Conservation (phyloP, 2,888 invertebrate species). For the Cinara cedri region DNA sequence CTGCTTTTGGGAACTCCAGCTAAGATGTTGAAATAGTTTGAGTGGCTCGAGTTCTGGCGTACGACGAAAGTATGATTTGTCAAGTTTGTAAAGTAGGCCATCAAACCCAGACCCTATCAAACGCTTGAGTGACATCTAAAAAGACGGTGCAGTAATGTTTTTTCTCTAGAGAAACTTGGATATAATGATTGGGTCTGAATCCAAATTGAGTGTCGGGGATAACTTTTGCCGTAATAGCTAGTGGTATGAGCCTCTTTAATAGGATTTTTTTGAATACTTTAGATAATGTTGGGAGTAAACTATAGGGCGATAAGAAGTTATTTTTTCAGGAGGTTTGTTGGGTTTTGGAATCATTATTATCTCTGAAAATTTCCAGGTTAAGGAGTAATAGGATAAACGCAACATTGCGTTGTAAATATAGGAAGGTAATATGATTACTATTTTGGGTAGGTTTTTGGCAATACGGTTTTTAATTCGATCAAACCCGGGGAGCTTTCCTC, state of each 20-base stretch:
- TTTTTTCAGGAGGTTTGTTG: conserved; percentile 1
- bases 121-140: too few species aligned
- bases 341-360: neutral
- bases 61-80: too few species aligned
- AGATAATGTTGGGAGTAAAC: neutral
- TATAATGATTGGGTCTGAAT: too few species aligned
- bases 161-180: too few species aligned
- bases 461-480: neutral
- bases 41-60: too few species aligned
- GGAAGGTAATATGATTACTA: neutral
- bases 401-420: conserved; percentile 10
- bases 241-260: neutral
- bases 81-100: too few species aligned
- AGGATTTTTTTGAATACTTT: conserved; percentile 4
- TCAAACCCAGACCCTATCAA: too few species aligned
- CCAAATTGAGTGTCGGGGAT: conserved; percentile 29
- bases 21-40: conserved; percentile 20
- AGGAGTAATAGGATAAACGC: too few species aligned
- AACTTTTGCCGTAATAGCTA: conserved; percentile 19
- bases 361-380: conserved; percentile 6
- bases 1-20: neutral
- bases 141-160: too few species aligned
- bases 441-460: neutral
- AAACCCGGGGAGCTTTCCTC: neutral
- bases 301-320: neutral